Evolutionary conservation across 2,888 invertebrate species (phyloP), one percentile per base, ranked within the genome.

Genomic region (Aphrophora alni): DNA sequence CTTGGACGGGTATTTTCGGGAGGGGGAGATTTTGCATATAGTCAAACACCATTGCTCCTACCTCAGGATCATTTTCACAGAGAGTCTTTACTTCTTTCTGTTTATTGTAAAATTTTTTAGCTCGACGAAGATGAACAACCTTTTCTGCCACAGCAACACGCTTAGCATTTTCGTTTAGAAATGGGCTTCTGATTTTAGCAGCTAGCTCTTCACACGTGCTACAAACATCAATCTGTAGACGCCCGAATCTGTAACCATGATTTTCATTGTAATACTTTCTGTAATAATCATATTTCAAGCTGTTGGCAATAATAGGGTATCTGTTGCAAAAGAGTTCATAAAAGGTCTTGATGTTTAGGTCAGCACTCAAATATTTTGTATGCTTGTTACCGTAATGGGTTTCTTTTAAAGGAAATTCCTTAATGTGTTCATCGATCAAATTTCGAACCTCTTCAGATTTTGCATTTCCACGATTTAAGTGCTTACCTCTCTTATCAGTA

Each of bases 21-120:
- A 80, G 17, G 14, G 80, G 75, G 7, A 77, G 51, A 44, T 80
- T 80, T 7, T 80, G 76, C 80, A n/a, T n/a, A n/a, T n/a, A n/a
- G n/a, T n/a, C n/a, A n/a, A n/a, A n/a, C n/a, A n/a, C n/a, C n/a
- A n/a, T 74, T 80, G 28, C 28, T 38, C 26, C 25, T 27, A 76
- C 33, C 28, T 25, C 51, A 5, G 74, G n/a, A 70, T 21, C 25
- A 44, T 21, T 24, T 28, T 82, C 77, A 21, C n/a, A n/a, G n/a
- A n/a, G n/a, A n/a, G 26, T n/a, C 14, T 38, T 51, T n/a, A 82
- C 70, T 78, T 82, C 79, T 77, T 83, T 68, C 17, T 82, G 12
- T 81, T 80, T 81, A 26, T 28, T 81, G 80, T 82, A 85, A 79
- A 81, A 81, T 44, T 80, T 82, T 72, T 27, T 27, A 24, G 79